Base-by-base conservation (phyloP, 2,113 vertebrate species). In the Lycocorax pyrrhopterus region DNA sequence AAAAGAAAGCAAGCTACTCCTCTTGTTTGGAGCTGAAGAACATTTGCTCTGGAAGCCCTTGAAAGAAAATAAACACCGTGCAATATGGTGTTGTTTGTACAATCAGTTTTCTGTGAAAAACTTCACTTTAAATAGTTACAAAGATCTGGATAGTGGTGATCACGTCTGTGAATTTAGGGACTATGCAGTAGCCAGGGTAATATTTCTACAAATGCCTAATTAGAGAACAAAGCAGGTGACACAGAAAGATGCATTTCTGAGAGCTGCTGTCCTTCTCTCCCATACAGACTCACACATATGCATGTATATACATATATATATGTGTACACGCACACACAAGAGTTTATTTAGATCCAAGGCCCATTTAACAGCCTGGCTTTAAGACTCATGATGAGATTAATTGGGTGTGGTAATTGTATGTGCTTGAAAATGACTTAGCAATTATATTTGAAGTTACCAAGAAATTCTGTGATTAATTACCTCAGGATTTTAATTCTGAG, bases 361-460 rank as follows among this genome's bases (percentile, higher is more conserved):
- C 51, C 12, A 32, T 94, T 88, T 88, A 93, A 93, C 60, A 89
- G 84, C 41, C 60, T 90, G 76, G 63, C 22, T 94, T 95, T 93
- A 88, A 93, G 69, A 59, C 53, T 92, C 41, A 47, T 53, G 18
- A 84, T 95, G 67, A 93, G 82, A 91, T 97, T 95, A 95, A 95
- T 82, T 17, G 2, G 58, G 66, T 75, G 77, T 63, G 35, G 60
- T 92, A 96, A 96, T 90, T 79, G 56, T 56, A 87, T 19, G 33
- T 68, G 66, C 69, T 86, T 73, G 79, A 81, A 91, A 92, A 90
- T 67, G 81, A 56, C 82, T 90, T 76, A 58, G 72, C 79, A 94
- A 89, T 96, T 95, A 84, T 82, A 47, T n/a, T 94, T 88, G 82
- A 95, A 90, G 64, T 60, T 72, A 91, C 79, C 68, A 76, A 84